Base-by-base conservation (phyloP, 2,888 invertebrate species). In the Synergus laeviventris region DNA sequence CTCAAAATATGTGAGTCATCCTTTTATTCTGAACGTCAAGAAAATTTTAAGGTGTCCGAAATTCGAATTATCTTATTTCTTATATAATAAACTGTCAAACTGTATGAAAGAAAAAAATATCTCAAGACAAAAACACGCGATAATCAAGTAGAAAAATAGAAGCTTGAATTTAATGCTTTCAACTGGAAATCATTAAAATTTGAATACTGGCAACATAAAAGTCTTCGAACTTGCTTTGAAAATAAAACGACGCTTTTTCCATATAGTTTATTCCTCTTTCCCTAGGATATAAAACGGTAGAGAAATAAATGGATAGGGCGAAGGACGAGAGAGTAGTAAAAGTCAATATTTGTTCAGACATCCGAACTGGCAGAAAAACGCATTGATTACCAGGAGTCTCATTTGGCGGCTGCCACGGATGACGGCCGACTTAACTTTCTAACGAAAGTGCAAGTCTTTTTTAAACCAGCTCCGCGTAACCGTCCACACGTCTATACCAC, bases 371-470 rank as follows among this genome's bases (percentile, higher is more conserved):
- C 42, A 64, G 39, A 39, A 64, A 42, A 64, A 64, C 42, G 42
- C 16, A 45, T 16, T 11, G 64, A 64, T 42, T 64, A 21, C 62
- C 39, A 62, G 18, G 11, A 66, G 45, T 66, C 31, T 66, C 21
- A 21, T 64, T 66, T 66, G 45, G 21, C 74, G 75, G 82, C 81
- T 83, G 83, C 84, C 87, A 88, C 84, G 87, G 88, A 86, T 89
- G 86, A 88, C 86, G 86, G 84, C 81, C 87, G 87, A 88, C 87
- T 85, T 85, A 82, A 88, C 89, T 90, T 89, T 90, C 89, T 89
- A 90, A 89, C 89, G 89, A 90, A 90, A 89, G 89, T 89, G 89
- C 87, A 89, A 90, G 89, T 90, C 84, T 86, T 87, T 89, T 88
- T 88, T 89, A 74, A 78, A 79, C 24, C 78, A 76, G 79, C 80